Evolutionary conservation across 2,797 vertebrate genomes (phyloP), one percentile per base, ranked within the genome.

Genomic region (Argyrosomus regius): DNA sequence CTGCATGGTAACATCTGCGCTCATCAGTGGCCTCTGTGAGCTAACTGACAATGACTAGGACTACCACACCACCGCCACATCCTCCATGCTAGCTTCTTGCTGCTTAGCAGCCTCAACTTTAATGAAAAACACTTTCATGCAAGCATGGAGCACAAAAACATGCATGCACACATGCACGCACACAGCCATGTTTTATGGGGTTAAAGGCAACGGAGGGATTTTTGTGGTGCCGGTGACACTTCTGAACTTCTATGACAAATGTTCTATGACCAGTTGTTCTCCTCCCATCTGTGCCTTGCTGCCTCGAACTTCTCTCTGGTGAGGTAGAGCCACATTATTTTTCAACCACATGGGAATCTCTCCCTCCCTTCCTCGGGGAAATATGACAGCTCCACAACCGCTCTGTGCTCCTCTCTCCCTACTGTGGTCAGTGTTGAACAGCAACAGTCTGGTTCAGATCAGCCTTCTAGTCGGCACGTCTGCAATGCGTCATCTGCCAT

Each of bases 401-500:
- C 52, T 84, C 77, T 49, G 16, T 70, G 56, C 79, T 77, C 48
- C 72, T 73, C 59, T 68, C 73, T 73, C 74, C 52, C 13, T 46
- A 7, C 78, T 89, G 89, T 84, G 90, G 91, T 89, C 82, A 88
- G 62, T 31, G 58, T 14, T 75, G 77, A 78, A 89, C 52, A 89
- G 78, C 88, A 86, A 78, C 64, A 61, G 86, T 70, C 77, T 82
- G 88, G 78, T 81, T 90, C 75, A 72, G 80, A 90, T 93, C 88
- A 87, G 75, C 66, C 77, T 54, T 70, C 68, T 24, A n/a, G 72
- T 79, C 78, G 22, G 57, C 78, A 68, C 41, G 83, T 78, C 85
- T 83, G 82, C 81, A 86, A 63, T 87, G 89, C 83, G 80, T 91
- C 89, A 89, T 91, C 77, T 71, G 74, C 78, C 78, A 86, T 87